Evolutionary conservation across 2,797 vertebrate genomes (phyloP), one percentile per base, ranked within the genome.

Genomic region (Thripadectes ignobilis): DNA sequence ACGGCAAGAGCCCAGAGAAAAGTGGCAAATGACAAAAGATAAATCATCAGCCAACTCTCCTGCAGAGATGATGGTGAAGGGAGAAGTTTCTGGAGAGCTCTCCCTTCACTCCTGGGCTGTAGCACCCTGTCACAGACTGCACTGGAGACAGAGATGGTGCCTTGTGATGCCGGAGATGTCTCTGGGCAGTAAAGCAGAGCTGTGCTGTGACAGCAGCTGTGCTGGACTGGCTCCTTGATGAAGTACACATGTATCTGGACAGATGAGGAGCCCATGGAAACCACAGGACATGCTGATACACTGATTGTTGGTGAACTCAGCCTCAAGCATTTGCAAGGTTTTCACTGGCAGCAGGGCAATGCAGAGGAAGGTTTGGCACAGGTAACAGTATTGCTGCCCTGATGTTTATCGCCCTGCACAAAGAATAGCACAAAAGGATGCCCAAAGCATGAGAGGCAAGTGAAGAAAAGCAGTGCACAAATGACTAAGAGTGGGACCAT

Each of bases 401-500:
- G 57, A 20, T 59, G 46, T 61, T 91, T 36, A n/a, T 32, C 21
- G 72, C 49, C 69, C 49, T 61, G 27, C 51, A 54, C 9, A 27
- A 23, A 83, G 38, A 80, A 58, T 10, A 63, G 45, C 66, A 62
- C 38, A 81, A 23, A 6, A 84, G 36, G 63, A 87, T 85, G 36
- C 45, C 62, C 74, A 84, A 74, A 89, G 39, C 30, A 13, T 4
- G 12, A 69, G 26, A 39, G 34, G 45, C 8, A 39, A 20, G 30
- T 21, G 54, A 59, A 74, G 46, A 23, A 87, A 85, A 72, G 14
- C 32, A 46, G 5, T 46, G 39, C n/a, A 43, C 67, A 46, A 63
- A 34, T n/a, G 30, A 38, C 14, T 18, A 19, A 2, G 0, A 1
- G 22, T 49, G 41, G 32, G 51, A 77, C 21, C 2, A 21, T n/a